Evolutionary conservation across 1,140 invertebrate species (phyloP), one percentile per base, ranked within the genome.

Genomic region (Hypsibius dujardini): DNA sequence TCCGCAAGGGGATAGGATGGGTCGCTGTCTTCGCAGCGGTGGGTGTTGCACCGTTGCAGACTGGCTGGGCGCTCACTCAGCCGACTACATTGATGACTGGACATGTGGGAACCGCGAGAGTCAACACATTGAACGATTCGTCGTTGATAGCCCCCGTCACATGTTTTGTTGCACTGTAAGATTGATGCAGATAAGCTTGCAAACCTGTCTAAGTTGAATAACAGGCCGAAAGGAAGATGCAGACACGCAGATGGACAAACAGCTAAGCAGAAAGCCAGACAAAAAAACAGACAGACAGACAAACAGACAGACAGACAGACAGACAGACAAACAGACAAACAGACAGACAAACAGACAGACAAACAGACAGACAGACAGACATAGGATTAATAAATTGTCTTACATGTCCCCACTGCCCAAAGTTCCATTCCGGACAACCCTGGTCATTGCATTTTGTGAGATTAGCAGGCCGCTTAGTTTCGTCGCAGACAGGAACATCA

Each of bases 391-490:
- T n/a, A 56, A 56, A 56, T 56, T 56, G 50, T 56, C 75, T 75
- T 80, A 88, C 83, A 80, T 83, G 77, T 72, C 79, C 82, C 87
- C 87, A 88, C 2, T 80, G 79, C 3, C 83, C 82, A 40, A 79
- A 80, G 50, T 81, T 82, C 87, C 87, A 89, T 70, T 76, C 71
- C 7, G 86, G 85, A 78, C 87, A 88, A 1, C 79, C 77, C 62
- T 84, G 79, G 47, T 76, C 76, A 74, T 86, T 85, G 74, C 86
- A 87, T 0, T 76, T 72, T 1, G 79, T 77, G 12, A 73, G 79
- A 42, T 78, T 77, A 1, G 77, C 73, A 1, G 85, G 86, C 73
- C 81, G 82, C 59, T 77, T 74, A 45, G 74, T 76, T 2, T 75
- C 71, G 70, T 83, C 80, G 75, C 85, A 86, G 0, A 56, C 7